These are phyloP conservation scores for Cenopis cana DNA, from an alignment of 2,888 invertebrate species.

Conservation along the genomic window DNA sequence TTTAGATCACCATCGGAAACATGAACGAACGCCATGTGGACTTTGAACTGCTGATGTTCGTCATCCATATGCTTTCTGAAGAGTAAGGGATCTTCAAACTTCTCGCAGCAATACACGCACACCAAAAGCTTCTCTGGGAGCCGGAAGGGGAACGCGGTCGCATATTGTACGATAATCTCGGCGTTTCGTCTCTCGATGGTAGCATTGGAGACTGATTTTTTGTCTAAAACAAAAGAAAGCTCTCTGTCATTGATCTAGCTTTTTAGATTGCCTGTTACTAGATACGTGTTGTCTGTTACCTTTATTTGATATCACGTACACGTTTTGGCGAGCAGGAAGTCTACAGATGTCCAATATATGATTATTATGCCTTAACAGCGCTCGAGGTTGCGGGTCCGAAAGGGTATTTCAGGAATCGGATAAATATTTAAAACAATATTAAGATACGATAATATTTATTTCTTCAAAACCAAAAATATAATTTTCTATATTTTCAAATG, in stretches of 20 bases:
- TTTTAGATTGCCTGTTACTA: neutral
- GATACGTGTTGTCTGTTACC: neutral
- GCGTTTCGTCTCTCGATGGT: constrained; percentile 54
- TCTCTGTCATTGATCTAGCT: constrained; percentile 49
- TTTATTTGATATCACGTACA: too few relatives aligned
- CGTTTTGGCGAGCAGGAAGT: too few relatives aligned
- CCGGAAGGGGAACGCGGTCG: constrained; percentile 62
- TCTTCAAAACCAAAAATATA: constrained; percentile 34
- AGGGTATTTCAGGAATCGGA: neutral
- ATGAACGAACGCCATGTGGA: constrained; percentile 52
- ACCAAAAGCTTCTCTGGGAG: constrained; percentile 53
- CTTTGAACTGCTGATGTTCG: constrained; percentile 55
- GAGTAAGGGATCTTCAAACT: constrained; percentile 51
- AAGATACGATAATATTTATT: constrained; percentile 29
- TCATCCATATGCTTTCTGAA: constrained; percentile 58
- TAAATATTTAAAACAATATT: constrained; percentile 17
- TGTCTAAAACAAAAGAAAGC: constrained; percentile 64
- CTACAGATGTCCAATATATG: too few relatives aligned
- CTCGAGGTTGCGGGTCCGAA: too few relatives aligned
- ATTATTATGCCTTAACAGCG: too few relatives aligned
- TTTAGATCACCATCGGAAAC: constrained; percentile 54
- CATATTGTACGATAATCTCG: constrained; percentile 54
- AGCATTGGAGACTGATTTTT: constrained; percentile 53
- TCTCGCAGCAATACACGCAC: constrained; percentile 58
- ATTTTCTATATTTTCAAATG: constrained; percentile 17